phyloP scores from a whole-genome alignment of 2,888 invertebrate genomes.

The Orthosia gothica region DNA sequence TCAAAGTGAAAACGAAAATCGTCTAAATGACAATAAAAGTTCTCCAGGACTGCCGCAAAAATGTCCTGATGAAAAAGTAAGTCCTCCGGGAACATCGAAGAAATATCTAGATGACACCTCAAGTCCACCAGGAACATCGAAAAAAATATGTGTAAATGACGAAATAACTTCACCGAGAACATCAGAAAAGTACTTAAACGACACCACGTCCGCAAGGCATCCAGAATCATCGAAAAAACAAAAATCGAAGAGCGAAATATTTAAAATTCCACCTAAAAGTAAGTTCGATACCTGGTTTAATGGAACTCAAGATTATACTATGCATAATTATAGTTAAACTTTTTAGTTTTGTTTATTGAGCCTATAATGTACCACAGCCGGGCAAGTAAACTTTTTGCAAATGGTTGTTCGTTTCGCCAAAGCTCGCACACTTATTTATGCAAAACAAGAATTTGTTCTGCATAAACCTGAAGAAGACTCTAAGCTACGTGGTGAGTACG shows the following conservation, averaged over 20 bases:
- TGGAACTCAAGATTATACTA: background rate
- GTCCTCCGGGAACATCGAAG: background rate
- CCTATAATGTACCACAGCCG: too few relatives aligned
- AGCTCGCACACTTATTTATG: too few relatives aligned
- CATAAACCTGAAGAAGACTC: too few relatives aligned
- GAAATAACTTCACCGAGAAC: background rate
- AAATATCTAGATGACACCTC: background rate
- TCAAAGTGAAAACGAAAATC: slow-evolving; percentile 12
- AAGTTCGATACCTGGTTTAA: slow-evolving; percentile 6
- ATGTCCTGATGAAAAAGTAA: background rate
- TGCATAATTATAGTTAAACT: background rate
- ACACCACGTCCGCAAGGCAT: background rate
- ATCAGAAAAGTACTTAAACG: background rate
- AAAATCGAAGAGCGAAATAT: slow-evolving; percentile 52
- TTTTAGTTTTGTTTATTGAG: background rate
- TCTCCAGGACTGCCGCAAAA: slow-evolving; percentile 12
- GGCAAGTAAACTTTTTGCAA: too few relatives aligned
- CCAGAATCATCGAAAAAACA: background rate
- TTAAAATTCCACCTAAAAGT: slow-evolving; percentile 43
- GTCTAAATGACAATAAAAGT: background rate
- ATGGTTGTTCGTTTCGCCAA: too few relatives aligned
- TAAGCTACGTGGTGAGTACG: too few relatives aligned
- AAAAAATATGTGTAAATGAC: background rate
- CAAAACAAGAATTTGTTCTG: too few relatives aligned
- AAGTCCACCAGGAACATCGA: background rate